Conservation (phyloP, 2,888 invertebrate species). For the Drosophila buzzatii region DNA sequence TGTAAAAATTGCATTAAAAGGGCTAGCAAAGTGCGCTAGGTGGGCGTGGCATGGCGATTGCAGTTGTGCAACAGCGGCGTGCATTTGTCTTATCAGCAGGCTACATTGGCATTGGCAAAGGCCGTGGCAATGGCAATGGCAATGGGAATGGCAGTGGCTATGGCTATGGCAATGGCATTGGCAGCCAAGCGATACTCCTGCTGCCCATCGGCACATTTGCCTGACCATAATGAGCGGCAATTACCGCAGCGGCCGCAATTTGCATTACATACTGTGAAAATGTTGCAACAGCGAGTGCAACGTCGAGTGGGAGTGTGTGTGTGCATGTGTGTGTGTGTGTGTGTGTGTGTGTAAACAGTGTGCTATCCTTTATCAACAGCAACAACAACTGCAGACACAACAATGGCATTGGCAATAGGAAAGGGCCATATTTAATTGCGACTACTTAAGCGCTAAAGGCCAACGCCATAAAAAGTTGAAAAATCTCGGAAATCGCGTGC, state of each 20-base stretch:
- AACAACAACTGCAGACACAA: constrained; percentile 59
- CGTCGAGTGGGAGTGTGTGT: background rate
- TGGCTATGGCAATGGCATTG: background rate
- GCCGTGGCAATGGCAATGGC: constrained; percentile 8
- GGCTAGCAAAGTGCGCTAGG: constrained; percentile 44
- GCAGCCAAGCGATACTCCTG: background rate
- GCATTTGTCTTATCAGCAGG: constrained; percentile 76
- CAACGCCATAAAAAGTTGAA: constrained; percentile 34
- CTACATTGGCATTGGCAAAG: constrained; percentile 41
- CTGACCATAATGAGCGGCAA: constrained; percentile 79
- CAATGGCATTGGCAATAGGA: constrained; percentile 53
- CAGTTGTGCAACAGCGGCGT: constrained; percentile 27
- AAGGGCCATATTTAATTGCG: constrained; percentile 63
- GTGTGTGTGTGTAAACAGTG: constrained; percentile 61
- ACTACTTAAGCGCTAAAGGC: constrained; percentile 67
- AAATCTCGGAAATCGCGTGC: constrained; percentile 11
- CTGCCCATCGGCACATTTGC: constrained; percentile 61
- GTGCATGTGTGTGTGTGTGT: background rate
- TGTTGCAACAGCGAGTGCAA: constrained; percentile 49
- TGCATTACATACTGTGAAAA: constrained; percentile 77
- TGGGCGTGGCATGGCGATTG: constrained; percentile 34
- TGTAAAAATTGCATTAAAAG: constrained; percentile 78
- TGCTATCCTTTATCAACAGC: constrained; percentile 75
- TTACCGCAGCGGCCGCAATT: constrained; percentile 79
- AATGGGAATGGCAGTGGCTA: constrained; percentile 5